Conservation (phyloP, 2,797 vertebrate genomes). For the Discoglossus pictus region DNA sequence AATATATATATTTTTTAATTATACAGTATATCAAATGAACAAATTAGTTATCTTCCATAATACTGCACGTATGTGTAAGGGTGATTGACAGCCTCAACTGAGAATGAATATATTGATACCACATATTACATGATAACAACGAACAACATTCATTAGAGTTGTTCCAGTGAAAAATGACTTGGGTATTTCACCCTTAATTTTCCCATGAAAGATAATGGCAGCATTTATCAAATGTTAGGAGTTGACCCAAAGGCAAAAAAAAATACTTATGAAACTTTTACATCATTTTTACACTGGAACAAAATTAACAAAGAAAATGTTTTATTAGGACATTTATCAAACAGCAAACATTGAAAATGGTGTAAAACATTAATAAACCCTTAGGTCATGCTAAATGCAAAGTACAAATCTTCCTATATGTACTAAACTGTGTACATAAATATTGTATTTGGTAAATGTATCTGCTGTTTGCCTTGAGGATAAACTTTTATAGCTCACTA, state of each 20-base stretch:
- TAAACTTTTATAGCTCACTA: background rate
- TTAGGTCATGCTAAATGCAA: constrained; percentile 25
- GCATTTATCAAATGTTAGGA: constrained; percentile 38
- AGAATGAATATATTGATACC: too few relatives aligned
- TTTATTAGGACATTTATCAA: constrained; percentile 41
- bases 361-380: constrained; percentile 33
- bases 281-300: constrained; percentile 12
- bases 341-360: constrained; percentile 11
- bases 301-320: constrained; percentile 36
- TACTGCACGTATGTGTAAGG: too few relatives aligned
- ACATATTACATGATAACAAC: constrained; percentile 13
- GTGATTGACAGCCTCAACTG: too few relatives aligned
- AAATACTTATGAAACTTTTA: constrained; percentile 28
- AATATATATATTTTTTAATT: too few relatives aligned
- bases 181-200: constrained; percentile 21
- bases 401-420: background rate
- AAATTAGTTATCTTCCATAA: too few relatives aligned
- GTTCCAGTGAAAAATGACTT: constrained; percentile 36
- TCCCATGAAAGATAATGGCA: constrained; percentile 29
- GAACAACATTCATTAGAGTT: constrained; percentile 22
- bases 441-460: constrained; percentile 8
- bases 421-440: constrained; percentile 4
- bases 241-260: constrained; percentile 34
- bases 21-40: too few relatives aligned
- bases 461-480: background rate